Evolutionary conservation across 2,113 vertebrate genomes (phyloP).

Genomic region (Montifringilla adamsi): DNA sequence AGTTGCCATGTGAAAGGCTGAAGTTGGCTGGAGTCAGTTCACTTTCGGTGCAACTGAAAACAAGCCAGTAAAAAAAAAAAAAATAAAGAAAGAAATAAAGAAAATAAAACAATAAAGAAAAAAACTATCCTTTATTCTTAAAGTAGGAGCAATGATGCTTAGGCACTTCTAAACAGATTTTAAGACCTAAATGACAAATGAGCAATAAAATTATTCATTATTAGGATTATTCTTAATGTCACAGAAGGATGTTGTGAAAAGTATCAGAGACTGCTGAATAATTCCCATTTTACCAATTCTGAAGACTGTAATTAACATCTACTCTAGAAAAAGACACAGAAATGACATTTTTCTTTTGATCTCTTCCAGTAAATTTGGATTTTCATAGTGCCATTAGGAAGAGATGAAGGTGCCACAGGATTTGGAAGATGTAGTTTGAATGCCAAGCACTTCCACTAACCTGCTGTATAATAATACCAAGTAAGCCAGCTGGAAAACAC

Average conservation of each 20-base stretch:
- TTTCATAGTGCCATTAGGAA: not conserved
- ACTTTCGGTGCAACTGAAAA: not conserved
- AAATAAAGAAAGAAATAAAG: not conserved
- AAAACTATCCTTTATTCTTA: not conserved
- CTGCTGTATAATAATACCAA: not conserved
- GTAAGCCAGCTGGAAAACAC: not conserved
- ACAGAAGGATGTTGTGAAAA: not conserved
- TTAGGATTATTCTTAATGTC: not conserved
- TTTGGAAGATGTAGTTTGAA: not conserved
- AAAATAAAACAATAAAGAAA: not conserved
- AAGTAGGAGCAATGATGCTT: not conserved
- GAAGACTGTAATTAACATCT: not conserved
- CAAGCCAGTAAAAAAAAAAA: not conserved
- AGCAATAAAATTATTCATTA: not conserved
- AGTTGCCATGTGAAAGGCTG: not conserved
- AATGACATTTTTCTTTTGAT: not conserved
- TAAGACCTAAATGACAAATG: not conserved
- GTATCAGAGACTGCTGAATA: not conserved
- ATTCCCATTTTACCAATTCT: not conserved
- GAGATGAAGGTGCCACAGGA: not conserved
- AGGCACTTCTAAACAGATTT: not conserved
- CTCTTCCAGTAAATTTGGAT: not conserved
- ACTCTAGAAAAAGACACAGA: not conserved
- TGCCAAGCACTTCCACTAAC: not conserved
- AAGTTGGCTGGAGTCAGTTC: not conserved